Evolutionary conservation across 2,113 vertebrate genomes (phyloP).

Genomic region (Pterocles burchelli): DNA sequence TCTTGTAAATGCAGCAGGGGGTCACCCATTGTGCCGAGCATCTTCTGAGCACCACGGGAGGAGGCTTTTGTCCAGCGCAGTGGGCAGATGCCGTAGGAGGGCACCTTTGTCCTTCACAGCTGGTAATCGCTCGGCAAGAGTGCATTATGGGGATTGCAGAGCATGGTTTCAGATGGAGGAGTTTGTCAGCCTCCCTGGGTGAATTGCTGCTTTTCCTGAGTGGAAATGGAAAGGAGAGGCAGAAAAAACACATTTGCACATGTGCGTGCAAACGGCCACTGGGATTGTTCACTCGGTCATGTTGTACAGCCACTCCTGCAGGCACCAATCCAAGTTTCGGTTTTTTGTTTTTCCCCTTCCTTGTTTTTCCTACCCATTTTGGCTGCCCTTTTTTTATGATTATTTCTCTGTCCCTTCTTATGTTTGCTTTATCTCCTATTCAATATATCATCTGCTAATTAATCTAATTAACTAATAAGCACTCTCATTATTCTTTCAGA

Average conservation of each 20-base stretch:
- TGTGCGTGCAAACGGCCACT: rapidly evolving
- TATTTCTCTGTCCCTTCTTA: background rate
- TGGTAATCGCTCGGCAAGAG: background rate
- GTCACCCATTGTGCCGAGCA: background rate
- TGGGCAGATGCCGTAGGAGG: background rate
- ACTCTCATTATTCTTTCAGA: background rate
- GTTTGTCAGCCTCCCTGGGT: background rate
- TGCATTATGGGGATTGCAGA: background rate
- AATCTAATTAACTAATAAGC: background rate
- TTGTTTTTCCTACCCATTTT: background rate
- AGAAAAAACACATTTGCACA: rapidly evolving
- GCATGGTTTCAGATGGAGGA: rapidly evolving
- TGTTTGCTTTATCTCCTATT: background rate
- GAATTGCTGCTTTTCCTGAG: background rate
- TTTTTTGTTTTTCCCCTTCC: background rate
- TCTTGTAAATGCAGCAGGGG: constrained; percentile 4
- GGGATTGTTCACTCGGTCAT: rapidly evolving
- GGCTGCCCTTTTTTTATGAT: background rate
- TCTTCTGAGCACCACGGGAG: constrained; percentile 12
- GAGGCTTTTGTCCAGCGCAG: constrained; percentile 31
- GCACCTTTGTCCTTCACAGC: constrained; percentile 33
- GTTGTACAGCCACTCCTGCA: rapidly evolving
- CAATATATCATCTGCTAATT: background rate
- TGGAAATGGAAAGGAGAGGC: background rate
- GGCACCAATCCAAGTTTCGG: background rate